Evolutionary conservation across 2,797 vertebrate species (phyloP).

Genomic region (Myripristis jacobus): DNA sequence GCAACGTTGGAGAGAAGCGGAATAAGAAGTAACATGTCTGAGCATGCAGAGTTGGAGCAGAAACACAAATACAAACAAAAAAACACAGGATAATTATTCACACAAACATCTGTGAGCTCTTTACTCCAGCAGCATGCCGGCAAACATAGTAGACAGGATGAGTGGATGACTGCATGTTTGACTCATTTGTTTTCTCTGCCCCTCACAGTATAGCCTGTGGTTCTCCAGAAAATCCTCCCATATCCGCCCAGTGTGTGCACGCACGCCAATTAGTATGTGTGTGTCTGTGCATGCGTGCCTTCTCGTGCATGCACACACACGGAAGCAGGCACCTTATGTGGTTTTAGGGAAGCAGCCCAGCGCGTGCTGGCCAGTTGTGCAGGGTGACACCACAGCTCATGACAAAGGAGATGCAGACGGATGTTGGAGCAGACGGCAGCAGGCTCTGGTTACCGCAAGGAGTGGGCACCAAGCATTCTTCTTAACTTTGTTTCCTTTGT

Average conservation of each 20-base stretch:
- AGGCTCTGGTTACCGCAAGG: conserved; percentile 58
- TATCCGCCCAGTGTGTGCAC: conserved; percentile 65
- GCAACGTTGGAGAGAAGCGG: not conserved
- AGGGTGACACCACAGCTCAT: conserved; percentile 60
- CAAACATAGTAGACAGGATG: conserved; percentile 71
- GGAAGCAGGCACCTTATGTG: conserved; percentile 53
- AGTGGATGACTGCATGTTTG: conserved; percentile 78
- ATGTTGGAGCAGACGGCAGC: conserved; percentile 66
- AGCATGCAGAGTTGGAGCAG: too few relatives aligned
- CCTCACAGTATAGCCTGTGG: conserved; percentile 60
- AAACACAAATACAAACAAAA: conserved; percentile 30
- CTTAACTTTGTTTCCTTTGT: conserved; percentile 63
- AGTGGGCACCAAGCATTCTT: conserved; percentile 64
- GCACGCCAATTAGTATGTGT: too few relatives aligned
- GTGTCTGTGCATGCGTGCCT: conserved; percentile 13
- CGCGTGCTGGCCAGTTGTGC: conserved; percentile 70
- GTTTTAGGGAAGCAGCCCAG: conserved; percentile 72
- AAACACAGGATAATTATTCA: conserved; percentile 17
- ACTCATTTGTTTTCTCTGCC: conserved; percentile 85
- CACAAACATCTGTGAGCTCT: conserved; percentile 41
- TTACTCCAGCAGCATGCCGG: conserved; percentile 24
- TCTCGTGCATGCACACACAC: conserved; percentile 10
- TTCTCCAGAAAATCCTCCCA: conserved; percentile 69
- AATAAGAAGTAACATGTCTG: not conserved
- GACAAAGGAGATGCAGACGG: conserved; percentile 67